phyloP scores from a whole-genome alignment of 2,888 invertebrate species.

The Caenorhabditis zanzibari region DNA sequence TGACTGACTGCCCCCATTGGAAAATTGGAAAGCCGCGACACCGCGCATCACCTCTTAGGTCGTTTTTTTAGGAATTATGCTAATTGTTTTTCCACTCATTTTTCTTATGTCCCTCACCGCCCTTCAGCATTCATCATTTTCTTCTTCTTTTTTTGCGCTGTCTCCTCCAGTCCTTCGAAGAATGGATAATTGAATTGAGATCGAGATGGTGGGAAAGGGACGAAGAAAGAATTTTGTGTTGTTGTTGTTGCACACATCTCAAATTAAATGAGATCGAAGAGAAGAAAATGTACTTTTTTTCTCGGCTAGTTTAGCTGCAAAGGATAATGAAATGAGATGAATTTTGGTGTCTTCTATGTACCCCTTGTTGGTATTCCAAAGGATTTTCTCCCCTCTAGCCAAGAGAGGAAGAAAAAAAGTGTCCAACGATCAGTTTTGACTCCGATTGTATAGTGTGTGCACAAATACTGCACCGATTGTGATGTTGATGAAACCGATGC shows the following conservation, averaged over 20 bases:
- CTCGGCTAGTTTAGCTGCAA: neutral
- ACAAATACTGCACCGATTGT: conserved; percentile 38
- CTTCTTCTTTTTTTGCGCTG: neutral
- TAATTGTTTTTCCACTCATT: conserved; percentile 43
- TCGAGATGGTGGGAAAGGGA: conserved; percentile 28
- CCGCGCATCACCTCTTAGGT: conserved; percentile 5
- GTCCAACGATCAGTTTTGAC: conserved; percentile 49
- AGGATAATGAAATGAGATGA: conserved; percentile 17
- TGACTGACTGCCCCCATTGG: conserved; percentile 24
- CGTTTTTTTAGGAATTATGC: conserved; percentile 48
- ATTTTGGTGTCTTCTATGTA: conserved; percentile 32
- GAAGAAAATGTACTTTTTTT: conserved; percentile 20
- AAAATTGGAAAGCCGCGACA: conserved; percentile 11
- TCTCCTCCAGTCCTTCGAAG: conserved; percentile 2
- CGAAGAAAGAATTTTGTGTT: neutral
- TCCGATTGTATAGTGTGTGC: conserved; percentile 37
- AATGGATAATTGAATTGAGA: conserved; percentile 52
- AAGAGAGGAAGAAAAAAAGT: conserved; percentile 9
- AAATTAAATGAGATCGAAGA: conserved; percentile 37
- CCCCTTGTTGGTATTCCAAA: conserved; percentile 9
- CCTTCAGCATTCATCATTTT: conserved; percentile 22
- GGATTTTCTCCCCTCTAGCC: neutral
- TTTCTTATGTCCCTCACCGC: conserved; percentile 32
- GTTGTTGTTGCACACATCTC: conserved; percentile 23
- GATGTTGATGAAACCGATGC: conserved; percentile 34